Base-by-base conservation (phyloP, 2,797 vertebrate species). In the Sphenodon punctatus region DNA sequence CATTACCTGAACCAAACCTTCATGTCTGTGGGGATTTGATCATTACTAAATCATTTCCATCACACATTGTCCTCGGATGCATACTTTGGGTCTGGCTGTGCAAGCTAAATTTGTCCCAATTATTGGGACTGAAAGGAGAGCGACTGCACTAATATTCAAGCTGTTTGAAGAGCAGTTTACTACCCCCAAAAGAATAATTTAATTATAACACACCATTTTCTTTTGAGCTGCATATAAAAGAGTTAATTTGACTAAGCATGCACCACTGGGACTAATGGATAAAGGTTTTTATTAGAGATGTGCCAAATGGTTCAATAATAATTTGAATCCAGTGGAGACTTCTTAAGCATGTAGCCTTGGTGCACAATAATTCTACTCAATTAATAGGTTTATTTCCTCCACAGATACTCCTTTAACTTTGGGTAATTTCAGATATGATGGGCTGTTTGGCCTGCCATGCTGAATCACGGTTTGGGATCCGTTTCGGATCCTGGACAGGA, bases 141-240 rank as follows among this genome's bases (percentile, higher is more conserved):
- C 13, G 61, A 27, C 82, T 71, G 55, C 65, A 73, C 80, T 88
- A 74, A 89, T 90, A 92, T 90, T 87, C 92, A 92, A 91, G 91
- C 90, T 92, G 90, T 92, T 93, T 92, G 92, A 92, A 88, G 87
- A 82, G 86, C 91, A 83, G 90, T 89, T 92, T 93, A 93, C 84
- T 90, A 84, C 81, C 84, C 92, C 89, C 90, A 19, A 78, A 91
- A 93, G 91, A 91, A 93, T 89, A 8, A 80, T 89, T 92, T 89
- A 91, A 93, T 92, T 93, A 90, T 89, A 93, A 90, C 89, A 92
- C 82, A 86, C 86, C 91, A 89, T 92, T 93, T 93, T 92, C 88
- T 92, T 90, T 82, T 89, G 86, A 85, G 90, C 92, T 92, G 89
- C 90, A 84, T 90, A 88, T 92, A 93, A 90, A 93, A 90, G 87